Evolutionary conservation across 1,140 invertebrate genomes (phyloP), one percentile per base, ranked within the genome.

Genomic region (Macrotrachela quadricornifera): DNA sequence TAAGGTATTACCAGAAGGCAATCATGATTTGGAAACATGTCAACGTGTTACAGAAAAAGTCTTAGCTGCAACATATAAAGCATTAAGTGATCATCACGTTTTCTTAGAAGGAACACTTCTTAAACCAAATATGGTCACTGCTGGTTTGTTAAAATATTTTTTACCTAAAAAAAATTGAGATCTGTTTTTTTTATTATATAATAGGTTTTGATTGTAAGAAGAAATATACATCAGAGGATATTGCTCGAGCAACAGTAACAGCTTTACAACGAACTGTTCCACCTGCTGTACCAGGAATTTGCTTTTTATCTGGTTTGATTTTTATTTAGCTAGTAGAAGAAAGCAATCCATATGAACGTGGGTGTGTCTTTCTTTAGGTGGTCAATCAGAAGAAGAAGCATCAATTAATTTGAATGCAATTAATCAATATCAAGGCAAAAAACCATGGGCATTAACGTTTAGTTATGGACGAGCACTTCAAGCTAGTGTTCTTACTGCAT

Each of bases 111-210:
- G 92, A 60, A 95, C 88, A 16, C 76, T 97, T 4, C 75, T 97
- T 51, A 97, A 97, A 69, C 91, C 92, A 13, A 97, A 97, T 76
- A 97, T 97, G 88, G 85, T 85, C 11, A 91, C 85, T 14, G 76
- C 85, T 51, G 87, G 70, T 41, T 83, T 88, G 71, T 76, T 74
- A 8, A 30, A 30, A 30, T 30, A 2, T 4, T 30, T 30, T 4
- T 4, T 8, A 4, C 21, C 2, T 30, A 30, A 8, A 4, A 30
- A 4, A 30, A 4, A 4, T 4, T 4, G 8, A 4, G 8, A 30
- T 4, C 8, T 30, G 21, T 4, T 30, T 30, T 4, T 30, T 30
- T 4, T 4, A 30, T n/a, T n/a, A 30, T 30, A 30, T 8, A 30
- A 30, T 30, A 30, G 87, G 69, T 21, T 83, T 88, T 71, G 76